Evolutionary conservation across 2,888 invertebrate genomes (phyloP), one percentile per base, ranked within the genome.

Genomic region (Aphidius colemani): DNA sequence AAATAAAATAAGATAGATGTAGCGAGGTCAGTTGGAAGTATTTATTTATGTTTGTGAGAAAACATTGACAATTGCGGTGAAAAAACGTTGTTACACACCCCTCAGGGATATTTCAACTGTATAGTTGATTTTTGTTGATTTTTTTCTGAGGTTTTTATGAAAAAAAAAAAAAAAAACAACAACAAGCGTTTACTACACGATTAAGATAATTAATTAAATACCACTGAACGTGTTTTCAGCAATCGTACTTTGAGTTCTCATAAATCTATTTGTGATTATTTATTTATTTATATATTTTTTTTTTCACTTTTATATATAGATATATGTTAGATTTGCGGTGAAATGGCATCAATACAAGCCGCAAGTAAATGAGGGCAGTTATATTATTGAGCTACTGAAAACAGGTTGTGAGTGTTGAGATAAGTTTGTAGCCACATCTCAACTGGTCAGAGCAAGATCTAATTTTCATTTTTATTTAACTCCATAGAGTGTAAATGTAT

Each of bases 191-290:
- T 70, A 73, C 72, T 46, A 57, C 39, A 53, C 46, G 75, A 77
- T 77, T 78, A 78, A 78, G 75, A 74, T 78, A 78, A 80, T 78
- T 76, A 75, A 78, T 77, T 75, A 75, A 74, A 76, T 77, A 71
- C 74, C 59, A 30, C 64, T 67, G 63, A 66, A 67, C 64, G 68
- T 39, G 51, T 56, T 41, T 46, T 70, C 50, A 49, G 66, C 67
- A 67, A 69, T 70, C 67, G 67, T 58, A 46, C 63, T 67, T 71
- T 69, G 70, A 71, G 71, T 71, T 67, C 61, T 61, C 40, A 51
- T 59, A 46, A 45, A 48, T 11, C 50, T 55, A 40, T 61, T 59
- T 57, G 45, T 51, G 40, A 50, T 40, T 13, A 13, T 57, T n/a
- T 10, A 50, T 40, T 40, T 46, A 18, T 18, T 50, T 13, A 11